These are phyloP conservation scores for Streblospio benedicti DNA, from an alignment of 1,140 invertebrate species.

Conservation along the genomic window DNA sequence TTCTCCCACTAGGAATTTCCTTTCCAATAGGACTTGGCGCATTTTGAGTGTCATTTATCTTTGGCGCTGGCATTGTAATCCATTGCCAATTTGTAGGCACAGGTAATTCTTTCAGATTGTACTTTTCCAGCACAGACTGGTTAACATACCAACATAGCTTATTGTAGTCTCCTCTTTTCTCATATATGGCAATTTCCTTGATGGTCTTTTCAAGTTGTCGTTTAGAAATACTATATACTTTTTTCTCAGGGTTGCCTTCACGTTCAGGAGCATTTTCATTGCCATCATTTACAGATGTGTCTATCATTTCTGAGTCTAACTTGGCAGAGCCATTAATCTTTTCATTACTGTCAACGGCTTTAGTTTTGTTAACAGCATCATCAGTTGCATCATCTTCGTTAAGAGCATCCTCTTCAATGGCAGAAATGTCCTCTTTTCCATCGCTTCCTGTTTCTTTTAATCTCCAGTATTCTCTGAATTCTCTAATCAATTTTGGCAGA, in stretches of 20 bases:
- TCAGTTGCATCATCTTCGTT: neutral
- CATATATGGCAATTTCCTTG: conserved; percentile 53
- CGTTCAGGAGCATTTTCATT: neutral
- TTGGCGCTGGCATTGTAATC: neutral
- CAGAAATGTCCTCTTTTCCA: conserved; percentile 43
- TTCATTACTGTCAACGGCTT: neutral
- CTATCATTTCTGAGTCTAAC: neutral
- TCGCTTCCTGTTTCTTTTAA: conserved; percentile 43
- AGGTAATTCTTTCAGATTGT: conserved; percentile 50
- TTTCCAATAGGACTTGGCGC: neutral
- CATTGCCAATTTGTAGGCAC: conserved; percentile 13
- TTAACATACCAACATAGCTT: conserved; percentile 62
- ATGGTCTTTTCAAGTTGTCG: conserved; percentile 42
- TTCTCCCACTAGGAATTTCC: neutral
- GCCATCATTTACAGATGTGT: neutral
- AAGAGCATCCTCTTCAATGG: neutral
- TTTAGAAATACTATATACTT: conserved; percentile 33
- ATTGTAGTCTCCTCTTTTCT: conserved; percentile 45
- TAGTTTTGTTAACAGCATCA: conserved; percentile 5
- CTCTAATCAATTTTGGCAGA: conserved; percentile 55
- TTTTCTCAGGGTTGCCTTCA: conserved; percentile 8
- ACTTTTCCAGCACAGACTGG: conserved; percentile 53
- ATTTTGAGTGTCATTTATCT: neutral
- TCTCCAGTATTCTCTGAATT: conserved; percentile 57
- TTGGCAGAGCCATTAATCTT: conserved; percentile 5